Conservation (phyloP, 1,140 invertebrate genomes). For the Piezodorus guildinii region DNA sequence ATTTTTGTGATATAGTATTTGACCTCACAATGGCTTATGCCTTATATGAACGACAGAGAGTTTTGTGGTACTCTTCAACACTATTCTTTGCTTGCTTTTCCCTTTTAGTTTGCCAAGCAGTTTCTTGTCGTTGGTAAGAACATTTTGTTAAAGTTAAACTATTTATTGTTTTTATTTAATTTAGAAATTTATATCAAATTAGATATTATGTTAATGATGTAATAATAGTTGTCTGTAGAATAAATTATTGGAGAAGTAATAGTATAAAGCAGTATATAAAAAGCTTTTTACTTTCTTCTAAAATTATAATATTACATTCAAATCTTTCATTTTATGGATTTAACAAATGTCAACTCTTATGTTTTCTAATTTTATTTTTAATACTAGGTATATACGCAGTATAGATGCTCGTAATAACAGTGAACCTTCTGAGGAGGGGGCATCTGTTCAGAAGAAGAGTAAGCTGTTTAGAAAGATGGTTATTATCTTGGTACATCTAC, state of each 20-base stretch:
- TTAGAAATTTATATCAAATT: too few relatives aligned
- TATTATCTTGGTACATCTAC: conserved; percentile 49
- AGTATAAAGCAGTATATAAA: too few relatives aligned
- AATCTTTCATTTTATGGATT: too few relatives aligned
- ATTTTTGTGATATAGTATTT: conserved; percentile 84
- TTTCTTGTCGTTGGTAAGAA: conserved; percentile 4
- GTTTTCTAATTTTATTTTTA: too few relatives aligned
- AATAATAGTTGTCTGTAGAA: too few relatives aligned
- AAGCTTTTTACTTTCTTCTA: too few relatives aligned
- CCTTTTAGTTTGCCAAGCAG: neutral
- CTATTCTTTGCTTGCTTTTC: conserved; percentile 44
- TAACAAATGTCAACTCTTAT: too few relatives aligned
- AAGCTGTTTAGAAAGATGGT: neutral
- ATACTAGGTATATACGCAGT: neutral
- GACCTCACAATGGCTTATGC: conserved; percentile 75
- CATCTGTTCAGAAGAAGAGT: neutral
- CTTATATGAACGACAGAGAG: conserved; percentile 50
- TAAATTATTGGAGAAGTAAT: too few relatives aligned
- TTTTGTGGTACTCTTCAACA: conserved; percentile 46
- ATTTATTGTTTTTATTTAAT: too few relatives aligned
- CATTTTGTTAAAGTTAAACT: too few relatives aligned
- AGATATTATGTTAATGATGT: too few relatives aligned
- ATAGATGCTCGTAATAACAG: conserved; percentile 3
- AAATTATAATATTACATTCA: too few relatives aligned
- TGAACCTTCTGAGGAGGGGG: neutral